These are phyloP conservation scores for Hypena proboscidalis DNA, from an alignment of 2,888 invertebrate species.

Conservation along the genomic window DNA sequence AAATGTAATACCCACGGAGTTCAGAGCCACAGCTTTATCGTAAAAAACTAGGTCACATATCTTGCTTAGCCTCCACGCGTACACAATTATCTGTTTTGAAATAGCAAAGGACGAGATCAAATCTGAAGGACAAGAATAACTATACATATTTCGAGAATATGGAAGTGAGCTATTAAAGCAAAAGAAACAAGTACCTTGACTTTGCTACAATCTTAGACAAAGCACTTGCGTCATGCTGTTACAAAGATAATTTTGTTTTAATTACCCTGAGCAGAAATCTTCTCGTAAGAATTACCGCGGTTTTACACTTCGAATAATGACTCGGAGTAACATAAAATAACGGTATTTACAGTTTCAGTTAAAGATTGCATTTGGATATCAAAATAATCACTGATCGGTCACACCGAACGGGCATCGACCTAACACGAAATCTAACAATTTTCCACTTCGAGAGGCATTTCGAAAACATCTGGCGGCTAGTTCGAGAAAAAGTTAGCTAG, in stretches of 20 bases:
- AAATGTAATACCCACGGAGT: slow-evolving; percentile 24
- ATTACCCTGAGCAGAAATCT: slow-evolving; percentile 20
- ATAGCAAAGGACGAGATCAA: slow-evolving; percentile 54
- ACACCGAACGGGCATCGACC: slow-evolving; percentile 71
- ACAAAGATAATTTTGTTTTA: slow-evolving; percentile 27
- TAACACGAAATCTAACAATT: slow-evolving; percentile 74
- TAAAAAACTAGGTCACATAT: slow-evolving; percentile 37
- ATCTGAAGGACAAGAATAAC: slow-evolving; percentile 61
- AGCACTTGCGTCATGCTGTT: slow-evolving; percentile 35
- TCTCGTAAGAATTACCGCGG: slow-evolving; percentile 18
- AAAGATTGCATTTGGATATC: slow-evolving; percentile 53
- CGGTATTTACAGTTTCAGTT: slow-evolving; percentile 44
- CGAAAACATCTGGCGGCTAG: slow-evolving; percentile 69
- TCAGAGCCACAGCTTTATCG: slow-evolving; percentile 24
- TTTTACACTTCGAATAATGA: slow-evolving; percentile 17
- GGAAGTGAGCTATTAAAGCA: slow-evolving; percentile 59
- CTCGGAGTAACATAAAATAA: slow-evolving; percentile 25
- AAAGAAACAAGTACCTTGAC: slow-evolving; percentile 64
- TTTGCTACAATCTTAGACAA: slow-evolving; percentile 44
- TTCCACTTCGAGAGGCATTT: slow-evolving; percentile 72
- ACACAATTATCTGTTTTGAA: slow-evolving; percentile 40
- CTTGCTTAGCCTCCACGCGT: slow-evolving; percentile 35
- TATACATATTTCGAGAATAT: slow-evolving; percentile 59
- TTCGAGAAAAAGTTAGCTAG: slow-evolving; percentile 38
- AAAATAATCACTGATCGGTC: slow-evolving; percentile 67